Conservation (phyloP, 2,888 invertebrate genomes). For the Orthonevra nobilis region DNA sequence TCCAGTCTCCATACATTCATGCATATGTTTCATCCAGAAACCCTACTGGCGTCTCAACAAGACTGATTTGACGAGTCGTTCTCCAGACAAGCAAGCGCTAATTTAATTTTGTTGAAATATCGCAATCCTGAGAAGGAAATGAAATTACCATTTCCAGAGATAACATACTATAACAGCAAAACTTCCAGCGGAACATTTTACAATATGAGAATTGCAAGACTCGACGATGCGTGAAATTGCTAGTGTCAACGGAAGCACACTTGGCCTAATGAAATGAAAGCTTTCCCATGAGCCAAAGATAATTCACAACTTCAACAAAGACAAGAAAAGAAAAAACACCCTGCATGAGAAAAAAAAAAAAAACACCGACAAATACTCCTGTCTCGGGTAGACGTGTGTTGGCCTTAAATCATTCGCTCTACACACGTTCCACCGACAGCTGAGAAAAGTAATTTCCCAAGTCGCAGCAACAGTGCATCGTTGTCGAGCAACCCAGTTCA, state of each 20-base stretch:
- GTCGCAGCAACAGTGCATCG: background rate
- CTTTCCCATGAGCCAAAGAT: background rate
- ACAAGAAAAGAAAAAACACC: background rate
- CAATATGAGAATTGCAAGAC: background rate
- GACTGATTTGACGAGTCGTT: no score
- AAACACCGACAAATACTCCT: no score
- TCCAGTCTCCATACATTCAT: no score
- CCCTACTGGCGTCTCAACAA: no score
- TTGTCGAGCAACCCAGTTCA: background rate
- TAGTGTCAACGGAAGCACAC: background rate
- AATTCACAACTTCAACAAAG: constrained; percentile 9
- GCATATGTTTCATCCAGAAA: no score
- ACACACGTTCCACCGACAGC: background rate
- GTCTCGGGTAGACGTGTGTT: constrained; percentile 2
- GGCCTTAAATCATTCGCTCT: constrained; percentile 11
- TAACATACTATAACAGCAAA: background rate
- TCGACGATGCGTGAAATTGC: constrained; percentile 8
- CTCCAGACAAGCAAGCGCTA: no score
- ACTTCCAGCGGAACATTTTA: background rate
- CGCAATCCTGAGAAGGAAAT: no score
- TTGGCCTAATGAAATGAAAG: background rate
- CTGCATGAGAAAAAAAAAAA: no score
- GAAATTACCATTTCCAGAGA: no score
- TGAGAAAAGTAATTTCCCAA: constrained; percentile 2
- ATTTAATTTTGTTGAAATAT: no score